phyloP scores from a whole-genome alignment of 1,140 invertebrate species.

The Drosophila dunni region DNA sequence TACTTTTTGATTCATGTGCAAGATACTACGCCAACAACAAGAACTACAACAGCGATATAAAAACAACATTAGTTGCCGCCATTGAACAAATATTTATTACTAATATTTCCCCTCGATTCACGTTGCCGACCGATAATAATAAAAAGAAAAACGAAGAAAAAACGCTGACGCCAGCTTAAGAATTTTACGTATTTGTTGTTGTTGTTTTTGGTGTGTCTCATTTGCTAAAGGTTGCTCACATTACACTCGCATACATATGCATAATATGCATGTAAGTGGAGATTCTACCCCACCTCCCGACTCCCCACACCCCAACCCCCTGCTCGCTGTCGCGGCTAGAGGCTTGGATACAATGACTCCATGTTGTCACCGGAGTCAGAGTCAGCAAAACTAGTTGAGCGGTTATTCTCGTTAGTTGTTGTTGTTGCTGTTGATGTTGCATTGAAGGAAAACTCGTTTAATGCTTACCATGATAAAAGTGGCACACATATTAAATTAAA shows the following conservation, averaged over 20 bases:
- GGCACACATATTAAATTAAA: conserved; percentile 58
- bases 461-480: conserved; percentile 70
- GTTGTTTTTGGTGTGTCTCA: conserved; percentile 1
- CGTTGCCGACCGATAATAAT: conserved; percentile 42
- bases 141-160: not conserved
- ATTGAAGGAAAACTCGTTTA: conserved; percentile 64
- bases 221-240: conserved; percentile 47
- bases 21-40: conserved; percentile 36
- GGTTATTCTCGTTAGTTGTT: conserved; percentile 70
- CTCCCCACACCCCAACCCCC: not conserved
- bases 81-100: conserved; percentile 76
- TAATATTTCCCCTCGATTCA: conserved; percentile 54
- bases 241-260: conserved; percentile 36
- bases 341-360: conserved; percentile 17
- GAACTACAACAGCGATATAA: conserved; percentile 6
- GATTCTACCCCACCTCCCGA: conserved; percentile 3
- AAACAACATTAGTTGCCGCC: conserved; percentile 41
- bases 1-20: conserved; percentile 41
- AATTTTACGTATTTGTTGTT: conserved; percentile 32
- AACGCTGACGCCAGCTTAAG: conserved; percentile 61
- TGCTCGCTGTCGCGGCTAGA: conserved; percentile 1
- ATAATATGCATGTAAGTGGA: conserved; percentile 14
- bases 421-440: conserved; percentile 37
- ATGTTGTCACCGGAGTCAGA: conserved; percentile 36
- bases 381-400: conserved; percentile 51